Percentiles rank a stretch among this genome's conserved stretches.
phyloP scores from a whole-genome alignment of 2,888 invertebrate species.

The Rhabditoides inermis region DNA sequence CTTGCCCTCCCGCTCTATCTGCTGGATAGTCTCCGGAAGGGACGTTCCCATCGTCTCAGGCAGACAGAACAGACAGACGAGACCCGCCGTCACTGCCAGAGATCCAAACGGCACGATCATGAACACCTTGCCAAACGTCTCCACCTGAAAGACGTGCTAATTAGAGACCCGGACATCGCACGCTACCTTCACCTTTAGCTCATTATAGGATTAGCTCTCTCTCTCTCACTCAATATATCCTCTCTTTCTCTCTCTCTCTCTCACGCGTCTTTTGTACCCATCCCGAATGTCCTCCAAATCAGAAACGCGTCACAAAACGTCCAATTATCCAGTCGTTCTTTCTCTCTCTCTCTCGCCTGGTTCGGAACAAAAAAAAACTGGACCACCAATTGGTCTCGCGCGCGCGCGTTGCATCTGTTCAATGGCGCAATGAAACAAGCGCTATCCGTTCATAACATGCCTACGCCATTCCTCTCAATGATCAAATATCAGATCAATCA shows the following conservation, averaged over 20 bases:
- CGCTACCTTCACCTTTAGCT: not conserved
- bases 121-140: conserved; percentile 36
- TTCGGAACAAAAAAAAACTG: too few relatives aligned
- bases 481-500: too few relatives aligned
- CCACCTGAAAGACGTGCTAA: conserved; percentile 23
- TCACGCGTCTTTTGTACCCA: not conserved
- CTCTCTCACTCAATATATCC: too few relatives aligned
- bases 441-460: too few relatives aligned
- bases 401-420: too few relatives aligned
- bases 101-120: conserved; percentile 48
- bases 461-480: too few relatives aligned
- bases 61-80: conserved; percentile 38
- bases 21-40: conserved; percentile 46
- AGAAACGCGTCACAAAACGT: too few relatives aligned
- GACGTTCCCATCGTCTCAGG: conserved; percentile 49
- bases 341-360: too few relatives aligned
- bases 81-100: conserved; percentile 35
- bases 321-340: too few relatives aligned
- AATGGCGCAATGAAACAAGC: too few relatives aligned
- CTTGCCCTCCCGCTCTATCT: conserved; percentile 28
- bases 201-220: too few relatives aligned
- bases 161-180: not conserved
- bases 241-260: not conserved
- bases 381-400: too few relatives aligned
- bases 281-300: not conserved